phyloP scores from a whole-genome alignment of 2,113 vertebrate species.

The Chaetodon auriga region DNA sequence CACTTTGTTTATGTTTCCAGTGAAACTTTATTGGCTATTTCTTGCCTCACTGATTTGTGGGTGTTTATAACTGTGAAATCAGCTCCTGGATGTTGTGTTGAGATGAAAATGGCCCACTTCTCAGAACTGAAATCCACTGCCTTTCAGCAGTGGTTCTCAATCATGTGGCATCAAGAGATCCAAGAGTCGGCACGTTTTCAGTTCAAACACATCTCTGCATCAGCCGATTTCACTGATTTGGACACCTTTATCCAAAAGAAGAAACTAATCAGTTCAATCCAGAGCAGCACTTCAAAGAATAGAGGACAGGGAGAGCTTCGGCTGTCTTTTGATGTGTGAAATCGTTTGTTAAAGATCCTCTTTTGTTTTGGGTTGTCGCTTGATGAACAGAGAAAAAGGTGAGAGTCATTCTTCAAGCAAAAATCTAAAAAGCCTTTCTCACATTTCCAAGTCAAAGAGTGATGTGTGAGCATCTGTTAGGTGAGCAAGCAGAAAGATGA shows the following conservation, averaged over 20 bases:
- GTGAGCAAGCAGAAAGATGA: not conserved
- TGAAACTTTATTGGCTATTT: conserved; percentile 5
- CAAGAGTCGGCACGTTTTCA: not conserved
- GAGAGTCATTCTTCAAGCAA: not conserved
- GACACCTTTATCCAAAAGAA: conserved; percentile 2
- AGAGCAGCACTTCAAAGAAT: not conserved
- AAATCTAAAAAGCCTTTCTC: not conserved
- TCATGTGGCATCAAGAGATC: conserved; percentile 27
- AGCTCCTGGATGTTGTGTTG: not conserved
- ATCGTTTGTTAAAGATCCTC: conserved; percentile 11
- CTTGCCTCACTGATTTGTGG: conserved; percentile 3
- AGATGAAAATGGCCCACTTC: conserved; percentile 22
- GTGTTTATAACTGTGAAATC: conserved; percentile 30
- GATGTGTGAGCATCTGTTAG: conserved; percentile 1
- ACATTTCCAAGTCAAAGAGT: not conserved
- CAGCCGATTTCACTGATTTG: conserved; percentile 42
- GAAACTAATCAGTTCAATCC: conserved; percentile 51
- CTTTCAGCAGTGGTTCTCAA: conserved; percentile 16
- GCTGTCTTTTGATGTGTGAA: conserved; percentile 26
- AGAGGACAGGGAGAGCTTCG: not conserved
- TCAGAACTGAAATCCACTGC: conserved; percentile 4
- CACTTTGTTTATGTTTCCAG: not conserved
- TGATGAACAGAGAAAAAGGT: conserved; percentile 17
- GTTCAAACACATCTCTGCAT: conserved; percentile 41
- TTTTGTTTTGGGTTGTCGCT: conserved; percentile 11